Percentiles rank a stretch among this genome's conserved stretches.
Conservation (phyloP, 2,888 invertebrate genomes). For the Nasonia oneida region DNA sequence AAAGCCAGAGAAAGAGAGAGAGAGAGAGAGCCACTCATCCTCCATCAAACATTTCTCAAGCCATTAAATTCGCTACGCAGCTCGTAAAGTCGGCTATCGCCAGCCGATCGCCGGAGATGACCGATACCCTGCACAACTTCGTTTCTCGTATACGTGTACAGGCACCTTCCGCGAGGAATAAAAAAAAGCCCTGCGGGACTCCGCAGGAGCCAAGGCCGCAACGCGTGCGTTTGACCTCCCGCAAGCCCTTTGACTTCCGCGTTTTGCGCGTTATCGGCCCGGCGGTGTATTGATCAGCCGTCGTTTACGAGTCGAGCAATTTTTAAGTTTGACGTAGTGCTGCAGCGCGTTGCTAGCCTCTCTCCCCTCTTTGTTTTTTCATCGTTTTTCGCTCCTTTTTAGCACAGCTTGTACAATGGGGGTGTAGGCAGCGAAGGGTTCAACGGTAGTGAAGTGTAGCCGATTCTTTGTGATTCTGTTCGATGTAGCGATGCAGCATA, state of each 20-base stretch:
- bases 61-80: constrained; percentile 22
- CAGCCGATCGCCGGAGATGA: constrained; percentile 12
- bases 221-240: not conserved
- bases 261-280: not conserved
- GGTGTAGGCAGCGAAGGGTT: not conserved
- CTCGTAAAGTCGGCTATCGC: constrained; percentile 35
- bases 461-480: no score
- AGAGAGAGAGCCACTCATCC: not conserved
- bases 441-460: not conserved
- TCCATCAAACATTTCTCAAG: not conserved
- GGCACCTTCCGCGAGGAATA: not conserved
- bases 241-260: constrained; percentile 4
- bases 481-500: no score
- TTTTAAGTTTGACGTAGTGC: not conserved
- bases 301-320: not conserved
- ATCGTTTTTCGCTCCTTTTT: not conserved
- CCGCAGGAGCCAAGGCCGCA: constrained; percentile 1
- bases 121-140: constrained; percentile 9
- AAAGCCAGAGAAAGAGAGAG: not conserved
- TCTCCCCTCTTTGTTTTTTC: not conserved
- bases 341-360: not conserved
- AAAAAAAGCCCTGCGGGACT: not conserved
- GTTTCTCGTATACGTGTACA: not conserved
- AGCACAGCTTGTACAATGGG: not conserved
- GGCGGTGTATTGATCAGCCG: not conserved